Base-by-base conservation (phyloP, 1,140 invertebrate genomes). In the Amphibalanus amphitrite region DNA sequence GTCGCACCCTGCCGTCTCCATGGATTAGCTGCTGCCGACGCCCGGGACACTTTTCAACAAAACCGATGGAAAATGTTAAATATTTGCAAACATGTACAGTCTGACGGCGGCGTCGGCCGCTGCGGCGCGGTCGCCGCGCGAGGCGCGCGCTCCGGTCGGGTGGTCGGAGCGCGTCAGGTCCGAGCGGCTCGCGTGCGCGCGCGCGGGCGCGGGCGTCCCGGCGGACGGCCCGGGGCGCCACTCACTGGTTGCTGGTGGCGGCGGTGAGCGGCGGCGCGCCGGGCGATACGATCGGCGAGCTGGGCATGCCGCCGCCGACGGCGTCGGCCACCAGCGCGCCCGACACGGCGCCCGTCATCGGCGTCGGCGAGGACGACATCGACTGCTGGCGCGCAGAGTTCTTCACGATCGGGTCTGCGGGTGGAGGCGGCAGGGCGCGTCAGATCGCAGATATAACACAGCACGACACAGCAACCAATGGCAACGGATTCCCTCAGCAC, bases 11-110 rank as follows among this genome's bases (percentile, higher is more conserved):
- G 47, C 47, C 13, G 47, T 20, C 47, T 20, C 47, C 47, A 20
- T 23, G 17, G 10, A 59, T 23, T 59, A 59, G 47, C 47, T 59
- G 47, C 47, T 59, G 47, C 23, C 47, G 47, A 59, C 47, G 20
- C 47, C 47, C 1, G 47, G 47, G 47, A 59, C 47, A 59, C 47
- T 23, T 3, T 59, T 59, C 47, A 59, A 59, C 47, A 59, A 59
- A 59, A 59, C 47, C 47, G 47, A 59, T 59, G 47, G 47, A 59
- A 59, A 59, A 59, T 59, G 47, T 59, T 59, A 59, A 59, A 59
- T 59, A 59, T 59, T 59, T 59, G 47, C 47, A 59, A 59, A 59
- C 47, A 59, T 59, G 47, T 59, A 59, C 47, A 59, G 47, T 59
- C 47, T 59, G 47, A 1, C 47, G 47, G 47, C 10, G 47, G 47